A percentile compares a stretch with the other conserved stretches of the same genome.
Conservation (phyloP, 2,797 vertebrate genomes). For the Heliangelus exortis region DNA sequence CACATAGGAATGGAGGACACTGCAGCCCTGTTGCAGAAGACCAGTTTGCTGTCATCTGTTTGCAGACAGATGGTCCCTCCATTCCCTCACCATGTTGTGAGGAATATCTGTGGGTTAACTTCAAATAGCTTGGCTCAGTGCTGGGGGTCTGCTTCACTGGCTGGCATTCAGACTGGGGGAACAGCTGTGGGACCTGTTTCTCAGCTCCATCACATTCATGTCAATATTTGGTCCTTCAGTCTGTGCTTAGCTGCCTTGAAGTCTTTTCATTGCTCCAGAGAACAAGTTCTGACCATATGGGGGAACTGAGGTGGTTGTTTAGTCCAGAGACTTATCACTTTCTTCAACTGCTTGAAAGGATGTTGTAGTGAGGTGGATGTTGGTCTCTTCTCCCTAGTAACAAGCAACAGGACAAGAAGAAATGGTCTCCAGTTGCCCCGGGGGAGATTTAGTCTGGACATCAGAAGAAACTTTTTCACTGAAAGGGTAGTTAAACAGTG, state of each 20-base stretch:
- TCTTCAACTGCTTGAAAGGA: too few species aligned
- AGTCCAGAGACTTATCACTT: background rate
- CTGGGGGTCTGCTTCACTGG: background rate
- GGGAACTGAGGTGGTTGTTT: too few species aligned
- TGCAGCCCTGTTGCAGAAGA: background rate
- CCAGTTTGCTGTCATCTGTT: background rate
- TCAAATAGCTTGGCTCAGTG: rapidly evolving
- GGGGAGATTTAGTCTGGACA: too few species aligned
- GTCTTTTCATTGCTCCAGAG: background rate
- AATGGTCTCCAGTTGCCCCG: too few species aligned
- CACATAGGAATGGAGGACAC: background rate
- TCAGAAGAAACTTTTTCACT: too few species aligned
- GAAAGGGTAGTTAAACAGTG: too few species aligned
- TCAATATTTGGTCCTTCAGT: background rate
- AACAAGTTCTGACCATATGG: too few species aligned
- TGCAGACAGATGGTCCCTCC: background rate
- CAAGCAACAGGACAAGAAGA: too few species aligned
- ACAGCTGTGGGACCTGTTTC: background rate
- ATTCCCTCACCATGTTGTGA: background rate
- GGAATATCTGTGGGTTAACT: background rate
- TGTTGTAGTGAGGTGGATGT: too few species aligned
- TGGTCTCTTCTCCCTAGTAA: too few species aligned
- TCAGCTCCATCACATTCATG: background rate
- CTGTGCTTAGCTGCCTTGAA: background rate
- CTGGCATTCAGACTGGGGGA: background rate